Conservation (phyloP, 2,888 invertebrate species). For the Theretra japonica region DNA sequence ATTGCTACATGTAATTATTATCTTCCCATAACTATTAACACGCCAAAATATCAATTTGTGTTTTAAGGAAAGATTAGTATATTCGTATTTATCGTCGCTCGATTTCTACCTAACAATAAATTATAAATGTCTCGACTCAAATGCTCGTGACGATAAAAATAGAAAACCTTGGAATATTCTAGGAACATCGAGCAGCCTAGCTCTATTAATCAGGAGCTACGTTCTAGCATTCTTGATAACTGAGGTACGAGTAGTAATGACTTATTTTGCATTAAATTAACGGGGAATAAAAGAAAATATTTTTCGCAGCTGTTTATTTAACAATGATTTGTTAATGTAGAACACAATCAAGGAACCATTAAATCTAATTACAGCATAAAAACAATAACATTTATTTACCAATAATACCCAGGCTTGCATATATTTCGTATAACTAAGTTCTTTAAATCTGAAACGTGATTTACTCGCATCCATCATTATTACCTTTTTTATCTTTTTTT, state of each 20-base stretch:
- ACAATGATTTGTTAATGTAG: conserved; percentile 10
- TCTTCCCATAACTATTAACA: no score
- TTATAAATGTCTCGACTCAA: neutral
- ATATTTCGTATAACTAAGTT: no score
- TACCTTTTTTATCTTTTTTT: no score
- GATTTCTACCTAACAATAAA: neutral
- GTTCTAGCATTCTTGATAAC: neutral
- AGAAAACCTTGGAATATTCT: conserved; percentile 13
- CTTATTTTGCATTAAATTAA: neutral
- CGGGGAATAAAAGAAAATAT: neutral
- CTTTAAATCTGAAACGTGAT: no score
- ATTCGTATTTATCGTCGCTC: neutral
- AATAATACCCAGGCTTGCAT: neutral
- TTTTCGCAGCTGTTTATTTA: conserved; percentile 2
- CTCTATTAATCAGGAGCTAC: neutral
- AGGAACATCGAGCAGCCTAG: neutral
- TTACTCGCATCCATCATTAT: no score
- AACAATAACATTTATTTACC: neutral
- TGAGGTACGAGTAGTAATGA: neutral
- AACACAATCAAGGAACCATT: neutral
- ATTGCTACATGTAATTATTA: no score
- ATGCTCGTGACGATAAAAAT: neutral
- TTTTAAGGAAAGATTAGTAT: neutral
- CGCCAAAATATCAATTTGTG: no score
- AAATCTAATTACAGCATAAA: neutral